phyloP scores from a whole-genome alignment of 2,888 invertebrate genomes.

The Lasius fuliginosus region DNA sequence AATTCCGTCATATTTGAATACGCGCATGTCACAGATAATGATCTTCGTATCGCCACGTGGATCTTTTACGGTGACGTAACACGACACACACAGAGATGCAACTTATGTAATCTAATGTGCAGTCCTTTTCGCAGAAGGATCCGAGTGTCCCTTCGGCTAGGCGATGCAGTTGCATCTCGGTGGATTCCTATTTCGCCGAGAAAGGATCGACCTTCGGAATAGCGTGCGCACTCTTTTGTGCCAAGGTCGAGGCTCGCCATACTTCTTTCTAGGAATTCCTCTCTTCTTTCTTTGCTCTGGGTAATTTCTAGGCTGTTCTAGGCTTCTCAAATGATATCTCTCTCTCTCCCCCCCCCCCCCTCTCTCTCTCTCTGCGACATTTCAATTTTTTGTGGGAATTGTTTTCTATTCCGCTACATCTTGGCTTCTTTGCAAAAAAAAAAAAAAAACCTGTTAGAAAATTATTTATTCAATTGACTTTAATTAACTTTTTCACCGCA shows the following conservation, averaged over 20 bases:
- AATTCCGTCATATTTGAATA: not conserved
- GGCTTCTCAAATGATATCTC: not conserved
- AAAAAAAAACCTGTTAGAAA: too few species aligned
- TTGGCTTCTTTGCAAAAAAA: not conserved
- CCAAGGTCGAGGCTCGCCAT: conserved; percentile 55
- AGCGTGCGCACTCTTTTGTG: conserved; percentile 41
- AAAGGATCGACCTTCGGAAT: conserved; percentile 57
- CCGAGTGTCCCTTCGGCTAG: conserved; percentile 28
- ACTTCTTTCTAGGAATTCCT: conserved; percentile 41
- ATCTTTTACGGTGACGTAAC: conserved; percentile 28
- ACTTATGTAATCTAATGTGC: conserved; percentile 27
- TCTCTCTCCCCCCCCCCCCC: too few species aligned
- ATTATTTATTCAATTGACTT: not conserved
- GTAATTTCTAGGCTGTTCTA: not conserved
- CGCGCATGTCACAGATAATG: not conserved
- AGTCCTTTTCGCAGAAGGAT: conserved; percentile 24
- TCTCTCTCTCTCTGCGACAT: not conserved
- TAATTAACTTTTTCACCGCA: not conserved
- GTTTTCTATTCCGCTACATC: not conserved
- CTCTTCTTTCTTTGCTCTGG: conserved; percentile 1
- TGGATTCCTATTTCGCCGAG: conserved; percentile 38
- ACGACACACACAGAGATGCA: conserved; percentile 20
- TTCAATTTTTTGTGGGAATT: conserved; percentile 1
- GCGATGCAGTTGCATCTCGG: conserved; percentile 29
- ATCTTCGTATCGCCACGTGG: not conserved